Percentiles rank a stretch among this genome's conserved stretches.
phyloP scores from a whole-genome alignment of 2,797 vertebrate species.

The Lepilemur septentrionalis region DNA sequence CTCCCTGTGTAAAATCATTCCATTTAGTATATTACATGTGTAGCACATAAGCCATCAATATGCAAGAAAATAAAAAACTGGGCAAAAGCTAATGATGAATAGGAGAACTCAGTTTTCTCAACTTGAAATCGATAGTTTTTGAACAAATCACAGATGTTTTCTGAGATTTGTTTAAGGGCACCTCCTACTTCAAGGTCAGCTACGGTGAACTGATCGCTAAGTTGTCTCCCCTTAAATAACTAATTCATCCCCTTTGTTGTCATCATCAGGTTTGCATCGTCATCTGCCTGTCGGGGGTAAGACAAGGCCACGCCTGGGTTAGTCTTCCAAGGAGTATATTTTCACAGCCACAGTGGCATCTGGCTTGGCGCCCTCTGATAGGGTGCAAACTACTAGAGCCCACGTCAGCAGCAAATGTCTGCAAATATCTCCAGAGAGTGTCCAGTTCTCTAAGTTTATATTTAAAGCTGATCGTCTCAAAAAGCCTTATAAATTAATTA shows the following conservation, averaged over 20 bases:
- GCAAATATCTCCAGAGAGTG: conserved; percentile 47
- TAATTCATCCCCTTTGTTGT: conserved; percentile 54
- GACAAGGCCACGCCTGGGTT: conserved; percentile 28
- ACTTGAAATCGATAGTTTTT: neutral
- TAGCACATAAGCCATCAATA: neutral
- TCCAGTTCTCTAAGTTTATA: neutral
- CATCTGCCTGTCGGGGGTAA: neutral
- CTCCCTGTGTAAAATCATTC: neutral
- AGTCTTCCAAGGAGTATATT: conserved; percentile 54
- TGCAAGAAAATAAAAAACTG: neutral
- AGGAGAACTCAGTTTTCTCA: neutral
- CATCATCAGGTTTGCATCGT: neutral
- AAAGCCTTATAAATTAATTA: neutral
- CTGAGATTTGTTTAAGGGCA: neutral
- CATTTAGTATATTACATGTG: neutral
- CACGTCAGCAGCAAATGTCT: conserved; percentile 7
- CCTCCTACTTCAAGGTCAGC: conserved; percentile 48
- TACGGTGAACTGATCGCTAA: neutral
- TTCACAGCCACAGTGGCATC: neutral
- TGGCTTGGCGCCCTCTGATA: conserved; percentile 51
- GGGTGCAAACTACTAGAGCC: conserved; percentile 48
- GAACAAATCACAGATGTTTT: neutral
- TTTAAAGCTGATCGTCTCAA: neutral
- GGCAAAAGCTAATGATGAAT: neutral
- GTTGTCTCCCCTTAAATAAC: neutral